Evolutionary conservation across 2,888 invertebrate genomes (phyloP).

Genomic region (Athetis lepigone): DNA sequence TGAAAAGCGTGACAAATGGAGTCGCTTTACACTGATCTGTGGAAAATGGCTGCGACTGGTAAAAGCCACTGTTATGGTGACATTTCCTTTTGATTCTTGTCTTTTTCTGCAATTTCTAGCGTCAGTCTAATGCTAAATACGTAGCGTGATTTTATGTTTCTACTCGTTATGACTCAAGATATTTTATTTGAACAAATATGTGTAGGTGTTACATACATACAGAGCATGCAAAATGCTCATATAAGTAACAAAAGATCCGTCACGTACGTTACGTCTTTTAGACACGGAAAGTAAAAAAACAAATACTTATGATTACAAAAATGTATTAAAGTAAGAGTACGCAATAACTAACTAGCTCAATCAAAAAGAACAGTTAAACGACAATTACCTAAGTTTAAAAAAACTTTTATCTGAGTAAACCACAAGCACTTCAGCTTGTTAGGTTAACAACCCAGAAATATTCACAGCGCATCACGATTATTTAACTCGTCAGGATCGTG

Average conservation of each 20-base stretch:
- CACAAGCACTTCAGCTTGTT: constrained; percentile 55
- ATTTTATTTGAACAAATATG: too few relatives aligned
- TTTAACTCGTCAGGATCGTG: constrained; percentile 71
- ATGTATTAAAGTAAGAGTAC: constrained; percentile 4
- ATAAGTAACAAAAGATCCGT: too few relatives aligned
- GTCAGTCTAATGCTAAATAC: constrained; percentile 8
- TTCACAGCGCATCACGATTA: constrained; percentile 59
- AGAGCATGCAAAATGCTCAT: too few relatives aligned
- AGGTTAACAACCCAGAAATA: constrained; percentile 70
- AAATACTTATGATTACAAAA: too few relatives aligned
- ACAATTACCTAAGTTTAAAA: neutral
- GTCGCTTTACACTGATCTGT: constrained; percentile 66
- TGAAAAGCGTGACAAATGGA: constrained; percentile 86
- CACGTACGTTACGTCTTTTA: too few relatives aligned
- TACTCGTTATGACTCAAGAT: too few relatives aligned
- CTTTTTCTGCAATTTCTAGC: constrained; percentile 29
- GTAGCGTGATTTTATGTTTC: too few relatives aligned
- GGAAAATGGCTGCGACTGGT: constrained; percentile 66
- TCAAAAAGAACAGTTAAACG: constrained; percentile 12
- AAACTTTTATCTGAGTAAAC: constrained; percentile 37
- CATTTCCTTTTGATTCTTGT: constrained; percentile 52
- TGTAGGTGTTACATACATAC: too few relatives aligned
- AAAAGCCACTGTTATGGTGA: constrained; percentile 58
- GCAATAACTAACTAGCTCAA: constrained; percentile 1
- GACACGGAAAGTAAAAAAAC: too few relatives aligned